Percentiles rank a stretch among this genome's conserved stretches.
Evolutionary conservation across 2,797 vertebrate species (phyloP).

Genomic region (Melanogrammus aeglefinus): DNA sequence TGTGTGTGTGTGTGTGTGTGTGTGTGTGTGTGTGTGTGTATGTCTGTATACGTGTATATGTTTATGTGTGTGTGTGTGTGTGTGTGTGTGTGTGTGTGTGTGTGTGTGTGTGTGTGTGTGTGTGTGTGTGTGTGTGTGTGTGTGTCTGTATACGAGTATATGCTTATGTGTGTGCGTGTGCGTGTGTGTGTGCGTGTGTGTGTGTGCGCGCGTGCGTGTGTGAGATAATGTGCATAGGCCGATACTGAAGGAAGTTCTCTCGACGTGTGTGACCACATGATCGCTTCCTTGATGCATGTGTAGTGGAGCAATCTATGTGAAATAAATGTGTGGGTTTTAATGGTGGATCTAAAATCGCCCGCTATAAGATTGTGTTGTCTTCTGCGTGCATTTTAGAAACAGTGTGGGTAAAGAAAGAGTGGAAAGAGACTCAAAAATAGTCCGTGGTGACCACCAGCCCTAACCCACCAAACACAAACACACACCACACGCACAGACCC

Average conservation of each 20-base stretch:
- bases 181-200: not conserved
- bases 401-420: too few relatives aligned
- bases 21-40: not conserved
- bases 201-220: not conserved
- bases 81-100: not conserved
- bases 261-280: not conserved
- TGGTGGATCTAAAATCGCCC: too few relatives aligned
- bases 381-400: too few relatives aligned
- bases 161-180: not conserved
- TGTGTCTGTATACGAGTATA: too few relatives aligned
- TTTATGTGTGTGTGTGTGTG: not conserved
- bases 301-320: too few relatives aligned
- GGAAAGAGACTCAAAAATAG: not conserved
- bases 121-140: not conserved
- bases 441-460: not conserved
- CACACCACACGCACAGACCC: not conserved
- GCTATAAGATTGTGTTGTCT: too few relatives aligned
- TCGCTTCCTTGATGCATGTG: too few relatives aligned
- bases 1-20: not conserved
- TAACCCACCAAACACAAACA: not conserved
- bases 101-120: not conserved
- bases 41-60: too few relatives aligned
- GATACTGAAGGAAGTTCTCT: not conserved
- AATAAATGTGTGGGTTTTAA: too few relatives aligned
- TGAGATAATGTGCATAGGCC: not conserved